These are phyloP conservation scores for Orchesellides sinensis DNA, from an alignment of 2,888 invertebrate genomes.

Conservation along the genomic window DNA sequence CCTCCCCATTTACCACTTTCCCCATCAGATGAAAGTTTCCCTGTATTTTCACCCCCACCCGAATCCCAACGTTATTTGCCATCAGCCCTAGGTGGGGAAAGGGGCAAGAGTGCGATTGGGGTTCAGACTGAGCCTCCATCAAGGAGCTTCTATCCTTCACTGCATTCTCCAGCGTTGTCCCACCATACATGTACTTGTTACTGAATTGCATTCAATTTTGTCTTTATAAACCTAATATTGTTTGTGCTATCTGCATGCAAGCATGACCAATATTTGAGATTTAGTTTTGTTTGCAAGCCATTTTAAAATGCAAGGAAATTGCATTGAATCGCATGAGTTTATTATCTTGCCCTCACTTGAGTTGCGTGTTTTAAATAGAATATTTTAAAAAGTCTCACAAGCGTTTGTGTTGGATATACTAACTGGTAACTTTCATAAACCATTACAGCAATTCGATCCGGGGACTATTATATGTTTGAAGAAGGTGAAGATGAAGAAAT, in stretches of 20 bases:
- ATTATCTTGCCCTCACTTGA: constrained; percentile 25
- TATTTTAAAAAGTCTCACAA: no score
- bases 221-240: no score
- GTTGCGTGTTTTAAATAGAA: constrained; percentile 19
- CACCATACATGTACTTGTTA: constrained; percentile 90
- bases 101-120: constrained; percentile 77
- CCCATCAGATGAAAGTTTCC: constrained; percentile 83
- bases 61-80: constrained; percentile 73
- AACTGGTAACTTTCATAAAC: background rate
- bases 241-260: constrained; percentile 10
- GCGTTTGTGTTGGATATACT: background rate
- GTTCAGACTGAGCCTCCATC: constrained; percentile 79
- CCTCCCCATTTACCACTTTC: constrained; percentile 81
- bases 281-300: no score
- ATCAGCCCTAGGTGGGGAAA: constrained; percentile 64
- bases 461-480: constrained; percentile 99
- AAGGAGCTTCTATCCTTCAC: constrained; percentile 86
- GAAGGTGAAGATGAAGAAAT: constrained; percentile 89
- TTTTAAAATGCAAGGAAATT: background rate
- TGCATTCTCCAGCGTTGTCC: constrained; percentile 86
- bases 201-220: background rate
- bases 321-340: background rate
- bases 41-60: constrained; percentile 90
- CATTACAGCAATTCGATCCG: constrained; percentile 93
- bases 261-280: no score